Evolutionary conservation across 2,797 vertebrate species (phyloP), one percentile per base, ranked within the genome.

Genomic region (Rhodeus uyekii): DNA sequence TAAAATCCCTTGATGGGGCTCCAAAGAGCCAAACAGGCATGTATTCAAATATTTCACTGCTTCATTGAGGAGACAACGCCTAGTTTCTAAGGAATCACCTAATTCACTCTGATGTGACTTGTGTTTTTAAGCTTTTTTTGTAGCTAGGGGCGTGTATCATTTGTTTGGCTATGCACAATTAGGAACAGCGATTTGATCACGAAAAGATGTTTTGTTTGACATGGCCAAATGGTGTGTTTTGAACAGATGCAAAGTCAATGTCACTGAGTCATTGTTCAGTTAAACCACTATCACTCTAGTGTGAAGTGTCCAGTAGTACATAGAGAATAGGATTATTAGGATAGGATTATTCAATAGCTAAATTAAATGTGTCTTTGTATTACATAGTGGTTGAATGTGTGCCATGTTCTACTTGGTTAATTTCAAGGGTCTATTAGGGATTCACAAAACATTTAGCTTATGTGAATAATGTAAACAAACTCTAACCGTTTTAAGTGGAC

Each of bases 241-340:
- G 46, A 48, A 82, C 81, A 85, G 85, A 72, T 50, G 71, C 78
- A 80, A 81, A 53, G 83, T 87, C 86, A 88, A 72, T 81, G 76
- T 64, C 63, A 46, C 12, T 39, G 36, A 19, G 73, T 72, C 55
- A 69, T 44, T 82, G 80, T 80, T 84, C 61, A 75, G 81, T 39
- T 82, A 74, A 82, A 85, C 34, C 65, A 24, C 64, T 80, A 42
- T 53, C 48, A 64, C 60, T 46, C 39, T 42, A 55, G 53, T 74
- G 34, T 60, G 46, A 78, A 80, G 46, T 65, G 76, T 55, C 82
- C 14, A 42, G 58, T 60, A 58, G 58, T 55, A 55, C 53, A 61
- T 46, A 55, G 58, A 77, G 64, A 50, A 63, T 78, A 77, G 64
- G 44, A 63, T 78, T 65, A 55, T 68, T 61, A n/a, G n/a, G n/a